Evolutionary conservation across 2,113 vertebrate species (phyloP).

Genomic region (Emydocephalus ijimae): DNA sequence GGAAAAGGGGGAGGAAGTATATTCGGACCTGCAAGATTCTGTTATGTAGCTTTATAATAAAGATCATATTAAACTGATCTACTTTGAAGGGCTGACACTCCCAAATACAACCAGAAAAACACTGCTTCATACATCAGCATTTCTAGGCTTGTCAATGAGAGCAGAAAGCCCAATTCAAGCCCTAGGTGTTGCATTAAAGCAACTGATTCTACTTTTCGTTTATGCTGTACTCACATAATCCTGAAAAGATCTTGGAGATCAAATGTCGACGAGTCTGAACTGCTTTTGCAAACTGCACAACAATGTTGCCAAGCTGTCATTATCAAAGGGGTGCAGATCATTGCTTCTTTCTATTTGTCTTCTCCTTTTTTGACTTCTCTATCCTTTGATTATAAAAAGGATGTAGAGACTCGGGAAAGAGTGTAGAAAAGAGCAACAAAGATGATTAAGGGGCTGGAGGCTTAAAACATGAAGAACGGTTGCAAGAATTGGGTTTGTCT

Average conservation of each 20-base stretch:
- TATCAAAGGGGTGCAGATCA: not conserved
- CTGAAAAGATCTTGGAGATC: not conserved
- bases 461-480: not conserved
- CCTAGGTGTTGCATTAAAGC: not conserved
- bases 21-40: not conserved
- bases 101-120: not conserved
- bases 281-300: not conserved
- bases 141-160: not conserved
- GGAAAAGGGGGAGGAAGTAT: not conserved
- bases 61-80: not conserved
- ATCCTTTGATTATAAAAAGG: not conserved
- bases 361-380: not conserved
- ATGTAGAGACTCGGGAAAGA: not conserved
- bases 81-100: not conserved
- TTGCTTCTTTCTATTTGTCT: not conserved
- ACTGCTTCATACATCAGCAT: not conserved
- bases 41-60: not conserved
- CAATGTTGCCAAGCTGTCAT: not conserved
- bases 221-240: not conserved
- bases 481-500: not conserved
- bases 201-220: not conserved
- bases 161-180: not conserved
- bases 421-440: not conserved
- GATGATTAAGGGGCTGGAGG: not conserved
- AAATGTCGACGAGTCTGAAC: not conserved